Percentiles rank a stretch among this genome's conserved stretches.
Conservation (phyloP, 2,888 invertebrate genomes). For the Drosophila nigritarsus region DNA sequence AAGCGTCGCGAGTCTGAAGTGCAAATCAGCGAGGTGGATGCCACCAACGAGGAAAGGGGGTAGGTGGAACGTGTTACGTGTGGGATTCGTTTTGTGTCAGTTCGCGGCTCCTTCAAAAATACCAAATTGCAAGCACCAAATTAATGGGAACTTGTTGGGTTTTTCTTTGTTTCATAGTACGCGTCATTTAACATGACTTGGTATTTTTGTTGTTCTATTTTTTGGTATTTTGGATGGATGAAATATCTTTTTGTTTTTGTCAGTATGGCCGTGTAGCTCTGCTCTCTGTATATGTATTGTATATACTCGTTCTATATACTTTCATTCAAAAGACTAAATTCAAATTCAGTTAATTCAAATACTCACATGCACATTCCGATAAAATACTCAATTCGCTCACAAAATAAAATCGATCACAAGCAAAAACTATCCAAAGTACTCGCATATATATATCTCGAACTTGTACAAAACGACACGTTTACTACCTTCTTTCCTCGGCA, state of each 20-base stretch:
- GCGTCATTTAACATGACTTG: slow-evolving; percentile 15
- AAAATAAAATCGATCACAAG: slow-evolving; percentile 47
- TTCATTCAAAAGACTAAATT: slow-evolving; percentile 32
- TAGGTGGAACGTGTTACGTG: slow-evolving; percentile 90
- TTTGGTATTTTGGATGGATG: slow-evolving; percentile 45
- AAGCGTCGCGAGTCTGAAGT: slow-evolving; percentile 93
- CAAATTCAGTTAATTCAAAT: slow-evolving; percentile 9
- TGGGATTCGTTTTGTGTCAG: slow-evolving; percentile 64
- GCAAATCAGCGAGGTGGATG: slow-evolving; percentile 92
- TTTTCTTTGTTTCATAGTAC: neutral
- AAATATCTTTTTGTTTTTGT: slow-evolving; percentile 4
- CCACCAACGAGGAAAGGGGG: slow-evolving; percentile 90
- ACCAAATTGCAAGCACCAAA: neutral
- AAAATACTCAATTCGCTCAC: slow-evolving; percentile 38
- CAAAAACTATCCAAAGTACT: slow-evolving; percentile 54
- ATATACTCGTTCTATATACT: slow-evolving; percentile 19
- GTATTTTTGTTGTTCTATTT: slow-evolving; percentile 12
- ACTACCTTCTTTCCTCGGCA: slow-evolving; percentile 82
- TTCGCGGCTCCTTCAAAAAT: slow-evolving; percentile 34
- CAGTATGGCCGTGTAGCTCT: slow-evolving; percentile 17
- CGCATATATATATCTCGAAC: slow-evolving; percentile 63
- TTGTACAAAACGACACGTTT: slow-evolving; percentile 82
- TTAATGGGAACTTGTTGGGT: neutral
- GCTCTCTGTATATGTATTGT: slow-evolving; percentile 36
- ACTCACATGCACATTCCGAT: slow-evolving; percentile 40